Percentiles rank a stretch among this genome's conserved stretches.
Conservation (phyloP, 2,797 vertebrate species). For the Mergus octosetaceus region DNA sequence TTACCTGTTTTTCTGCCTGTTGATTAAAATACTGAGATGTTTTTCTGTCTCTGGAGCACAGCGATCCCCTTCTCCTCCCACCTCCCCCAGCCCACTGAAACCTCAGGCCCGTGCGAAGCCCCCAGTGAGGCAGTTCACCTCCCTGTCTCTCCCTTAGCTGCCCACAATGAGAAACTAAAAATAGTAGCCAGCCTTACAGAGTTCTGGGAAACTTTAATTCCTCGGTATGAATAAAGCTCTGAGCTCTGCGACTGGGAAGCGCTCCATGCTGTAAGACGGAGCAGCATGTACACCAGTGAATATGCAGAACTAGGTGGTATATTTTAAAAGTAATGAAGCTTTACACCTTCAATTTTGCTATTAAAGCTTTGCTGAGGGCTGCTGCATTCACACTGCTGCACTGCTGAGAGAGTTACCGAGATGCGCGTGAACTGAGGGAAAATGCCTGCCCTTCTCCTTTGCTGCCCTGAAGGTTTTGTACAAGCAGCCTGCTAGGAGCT, state of each 20-base stretch:
- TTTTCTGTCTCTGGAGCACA: constrained; percentile 22
- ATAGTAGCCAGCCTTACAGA: neutral
- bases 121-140: neutral
- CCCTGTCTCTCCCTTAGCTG: constrained; percentile 15
- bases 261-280: neutral
- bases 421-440: neutral
- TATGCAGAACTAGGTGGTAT: neutral
- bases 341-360: constrained; percentile 39
- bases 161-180: constrained; percentile 29
- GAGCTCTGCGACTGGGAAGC: neutral
- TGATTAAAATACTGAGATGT: constrained; percentile 1
- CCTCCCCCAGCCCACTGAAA: neutral
- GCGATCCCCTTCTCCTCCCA: neutral
- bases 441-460: constrained; percentile 1
- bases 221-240: neutral
- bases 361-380: constrained; percentile 40
- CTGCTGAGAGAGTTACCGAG: constrained; percentile 18
- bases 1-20: constrained; percentile 27
- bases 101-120: neutral
- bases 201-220: constrained; percentile 32
- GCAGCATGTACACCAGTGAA: constrained; percentile 1
- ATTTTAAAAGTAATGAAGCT: constrained; percentile 61
- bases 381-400: constrained; percentile 6
- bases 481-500: neutral
- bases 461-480: neutral